These are phyloP conservation scores for Rhinella marina DNA, from an alignment of 2,797 vertebrate genomes.

Conservation along the genomic window DNA sequence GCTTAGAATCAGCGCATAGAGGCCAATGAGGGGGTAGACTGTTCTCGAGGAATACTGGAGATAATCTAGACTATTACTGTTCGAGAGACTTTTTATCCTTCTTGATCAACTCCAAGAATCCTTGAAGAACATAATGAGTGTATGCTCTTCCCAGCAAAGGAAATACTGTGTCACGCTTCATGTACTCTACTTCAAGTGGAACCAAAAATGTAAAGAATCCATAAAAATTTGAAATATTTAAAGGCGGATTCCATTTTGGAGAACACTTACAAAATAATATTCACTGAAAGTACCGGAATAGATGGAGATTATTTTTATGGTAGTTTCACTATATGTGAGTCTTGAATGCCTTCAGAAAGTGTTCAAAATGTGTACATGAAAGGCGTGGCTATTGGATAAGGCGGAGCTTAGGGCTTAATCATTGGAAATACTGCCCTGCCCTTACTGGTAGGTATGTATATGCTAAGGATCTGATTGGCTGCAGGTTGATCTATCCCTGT, in stretches of 20 bases:
- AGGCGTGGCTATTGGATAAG: not conserved
- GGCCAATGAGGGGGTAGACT: constrained; percentile 17
- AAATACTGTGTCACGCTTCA: not conserved
- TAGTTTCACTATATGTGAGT: no score
- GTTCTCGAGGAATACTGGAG: not conserved
- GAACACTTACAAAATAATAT: not conserved
- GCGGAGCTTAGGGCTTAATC: not conserved
- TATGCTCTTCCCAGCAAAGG: not conserved
- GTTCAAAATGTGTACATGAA: not conserved
- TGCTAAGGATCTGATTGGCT: no score
- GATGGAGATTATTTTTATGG: not conserved
- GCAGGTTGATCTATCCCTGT: no score
- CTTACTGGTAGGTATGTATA: not conserved
- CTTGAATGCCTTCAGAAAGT: no score
- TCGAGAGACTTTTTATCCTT: not conserved
- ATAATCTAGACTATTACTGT: not conserved
- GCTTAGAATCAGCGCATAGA: constrained; percentile 43
- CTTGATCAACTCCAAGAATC: not conserved
- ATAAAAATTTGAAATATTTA: not conserved
- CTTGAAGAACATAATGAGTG: not conserved
- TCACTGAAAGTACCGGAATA: not conserved
- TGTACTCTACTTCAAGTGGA: not conserved
- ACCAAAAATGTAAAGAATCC: not conserved
- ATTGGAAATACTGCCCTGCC: not conserved
- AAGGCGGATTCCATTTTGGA: not conserved